These are phyloP conservation scores for Chanos chanos DNA, from an alignment of 2,797 vertebrate genomes.

Conservation along the genomic window DNA sequence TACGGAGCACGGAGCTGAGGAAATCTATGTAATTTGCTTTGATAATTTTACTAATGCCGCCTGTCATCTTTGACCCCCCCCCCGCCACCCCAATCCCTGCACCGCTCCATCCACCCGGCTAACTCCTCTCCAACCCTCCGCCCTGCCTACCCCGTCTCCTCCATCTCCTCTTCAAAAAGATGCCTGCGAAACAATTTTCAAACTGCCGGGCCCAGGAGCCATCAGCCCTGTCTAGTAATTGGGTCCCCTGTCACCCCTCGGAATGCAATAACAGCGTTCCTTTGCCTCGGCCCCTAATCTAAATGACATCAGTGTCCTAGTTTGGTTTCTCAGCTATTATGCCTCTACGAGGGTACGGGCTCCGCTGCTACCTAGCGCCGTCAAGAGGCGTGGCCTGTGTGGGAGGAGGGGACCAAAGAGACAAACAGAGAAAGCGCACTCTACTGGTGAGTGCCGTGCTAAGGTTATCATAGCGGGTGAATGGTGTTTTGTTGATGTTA, in stretches of 20 bases:
- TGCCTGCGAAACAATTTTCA: conserved; percentile 56
- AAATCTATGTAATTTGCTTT: conserved; percentile 51
- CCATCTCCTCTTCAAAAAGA: conserved; percentile 27
- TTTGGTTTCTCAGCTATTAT: conserved; percentile 49
- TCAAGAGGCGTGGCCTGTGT: too few species aligned
- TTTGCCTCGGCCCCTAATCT: conserved; percentile 66
- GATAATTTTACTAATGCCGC: conserved; percentile 41
- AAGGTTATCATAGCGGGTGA: too few species aligned
- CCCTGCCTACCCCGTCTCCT: not conserved
- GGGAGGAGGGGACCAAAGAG: too few species aligned
- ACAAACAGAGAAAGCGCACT: too few species aligned
- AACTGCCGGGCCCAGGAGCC: conserved; percentile 51
- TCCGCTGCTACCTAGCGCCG: not conserved
- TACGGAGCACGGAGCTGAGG: not conserved
- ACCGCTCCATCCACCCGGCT: conserved; percentile 24
- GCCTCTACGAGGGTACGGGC: conserved; percentile 7
- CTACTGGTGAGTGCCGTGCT: too few species aligned
- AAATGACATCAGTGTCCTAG: conserved; percentile 73
- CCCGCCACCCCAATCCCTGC: not conserved
- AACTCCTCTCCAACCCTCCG: conserved; percentile 12
- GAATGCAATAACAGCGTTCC: conserved; percentile 65
- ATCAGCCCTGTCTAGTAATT: conserved; percentile 68
- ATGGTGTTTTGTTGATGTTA: too few species aligned
- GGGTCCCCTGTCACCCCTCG: conserved; percentile 67
- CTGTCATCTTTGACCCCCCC: conserved; percentile 46